Base-by-base conservation (phyloP, 1,140 invertebrate genomes). In the Aphelinus certus region DNA sequence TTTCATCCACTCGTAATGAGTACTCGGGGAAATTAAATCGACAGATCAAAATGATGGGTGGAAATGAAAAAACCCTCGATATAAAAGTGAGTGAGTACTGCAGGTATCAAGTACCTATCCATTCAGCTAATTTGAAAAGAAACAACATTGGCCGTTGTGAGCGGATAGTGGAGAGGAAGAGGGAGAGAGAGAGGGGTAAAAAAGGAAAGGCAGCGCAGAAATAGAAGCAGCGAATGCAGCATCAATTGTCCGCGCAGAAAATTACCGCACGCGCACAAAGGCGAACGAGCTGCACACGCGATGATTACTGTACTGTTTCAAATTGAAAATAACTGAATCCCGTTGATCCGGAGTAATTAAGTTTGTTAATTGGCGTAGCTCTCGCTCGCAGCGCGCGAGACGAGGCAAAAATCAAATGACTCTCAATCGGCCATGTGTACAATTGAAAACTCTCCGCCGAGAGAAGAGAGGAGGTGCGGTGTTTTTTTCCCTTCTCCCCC, bases 271-370 rank as follows among this genome's bases (percentile, higher is more conserved):
- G 55, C 3, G 47, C 26, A 73, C 53, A 73, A 73, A 66, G 42
- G 70, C n/a, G n/a, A 42, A 26, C 6, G 61, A 9, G 3, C 7
- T 43, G 61, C 2, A n/a, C 45, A 26, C 65, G 51, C 51, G 45
- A 4, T 51, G 65, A 74, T 69, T 57, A 69, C 73, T 62, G 47
- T 26, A 26, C 26, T 26, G 26, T 57, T 75, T 69, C 67, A 53
- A 70, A 65, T 75, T 45, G 57, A 75, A 74, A 75, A 70, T 65
- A 70, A 70, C 53, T 7, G 62, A 65, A 65, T 64, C 70, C 42
- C 53, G 61, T 51, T 64, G 67, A 69, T 70, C n/a, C 62, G 42
- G 26, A 7, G 64, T 65, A 66, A 73, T 73, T 73, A 62, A 65
- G 53, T 73, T 73, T 65, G 71, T 61, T 73, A 61, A 45, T 56